Percentiles rank a stretch among this genome's conserved stretches.
Conservation (phyloP, 2,888 invertebrate genomes). For the Rhimphoctona megacephalus region DNA sequence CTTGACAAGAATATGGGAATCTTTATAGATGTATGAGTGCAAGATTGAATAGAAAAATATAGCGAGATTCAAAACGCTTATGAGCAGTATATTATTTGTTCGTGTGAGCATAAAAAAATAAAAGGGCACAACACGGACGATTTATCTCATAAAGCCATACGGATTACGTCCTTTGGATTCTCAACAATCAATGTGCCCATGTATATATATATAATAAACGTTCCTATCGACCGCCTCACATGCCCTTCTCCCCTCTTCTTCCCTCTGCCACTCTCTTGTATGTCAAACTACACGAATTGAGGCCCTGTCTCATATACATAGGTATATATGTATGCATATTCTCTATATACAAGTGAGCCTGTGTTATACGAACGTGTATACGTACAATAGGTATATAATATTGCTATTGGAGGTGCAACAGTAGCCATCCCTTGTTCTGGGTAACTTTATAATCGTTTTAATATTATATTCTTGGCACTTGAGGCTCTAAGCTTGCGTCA, state of each 20-base stretch:
- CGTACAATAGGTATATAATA: slow-evolving; percentile 1
- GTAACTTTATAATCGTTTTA: slow-evolving; percentile 66
- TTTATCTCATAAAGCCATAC: neutral
- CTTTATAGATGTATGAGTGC: neutral
- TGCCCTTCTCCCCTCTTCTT: slow-evolving; percentile 77
- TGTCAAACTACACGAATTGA: slow-evolving; percentile 75
- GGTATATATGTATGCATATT: slow-evolving; percentile 12
- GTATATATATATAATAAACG: slow-evolving; percentile 56
- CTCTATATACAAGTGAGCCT: neutral
- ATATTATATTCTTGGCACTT: slow-evolving; percentile 43
- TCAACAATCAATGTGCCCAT: slow-evolving; percentile 17
- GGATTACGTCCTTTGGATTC: slow-evolving; percentile 34
- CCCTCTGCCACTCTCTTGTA: slow-evolving; percentile 72
- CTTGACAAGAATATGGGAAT: neutral
- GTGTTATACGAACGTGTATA: slow-evolving; percentile 2
- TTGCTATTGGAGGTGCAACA: slow-evolving; percentile 40
- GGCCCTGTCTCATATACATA: slow-evolving; percentile 56
- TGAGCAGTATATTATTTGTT: neutral
- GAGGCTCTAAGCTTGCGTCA: neutral
- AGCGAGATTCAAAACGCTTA: neutral
- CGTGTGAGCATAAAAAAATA: neutral
- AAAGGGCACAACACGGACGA: neutral
- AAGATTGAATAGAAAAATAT: neutral
- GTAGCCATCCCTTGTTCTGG: slow-evolving; percentile 49
- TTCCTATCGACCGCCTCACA: slow-evolving; percentile 80